Base-by-base conservation (phyloP, 2,888 invertebrate genomes). In the Noctuana brunneofusca region DNA sequence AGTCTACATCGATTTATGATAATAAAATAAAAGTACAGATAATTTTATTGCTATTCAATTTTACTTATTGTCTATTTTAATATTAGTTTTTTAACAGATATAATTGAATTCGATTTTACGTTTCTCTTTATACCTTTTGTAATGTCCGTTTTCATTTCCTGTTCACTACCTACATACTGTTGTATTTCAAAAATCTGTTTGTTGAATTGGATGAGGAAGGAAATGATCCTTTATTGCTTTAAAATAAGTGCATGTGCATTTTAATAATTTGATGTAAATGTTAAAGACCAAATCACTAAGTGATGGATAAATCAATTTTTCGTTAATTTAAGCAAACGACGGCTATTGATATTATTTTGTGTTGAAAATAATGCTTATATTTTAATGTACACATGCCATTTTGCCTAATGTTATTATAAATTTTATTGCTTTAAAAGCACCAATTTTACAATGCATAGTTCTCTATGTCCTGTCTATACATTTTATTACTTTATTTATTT, bases 361-460 rank as follows among this genome's bases (percentile, higher is more conserved):
- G 82, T 89, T 88, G 82, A 85, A 86, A 85, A 81, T 86, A 85
- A 84, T 86, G 86, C 87, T 89, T 90, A 89, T 90, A 89, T 88
- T 89, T 87, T 88, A 86, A 87, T 88, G 84, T 87, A 89, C 89
- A 89, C 89, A 89, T 90, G 91, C 91, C 91, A 90, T 91, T 90
- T 90, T 91, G 91, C 91, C 89, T 90, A 91, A 89, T 90, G 87
- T 91, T 90, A 90, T 89, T 88, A 89, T 89, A 89, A 89, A 89
- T 91, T 90, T 89, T 86, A 90, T 87, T 90, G 90, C 91, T 91
- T 91, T 84, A 90, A 91, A 91, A 91, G 90, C 91, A 91, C 89
- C 88, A 89, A 86, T 87, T 90, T 89, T 91, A 91, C 89, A 90
- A 89, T 89, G 86, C 89, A 89, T 89, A 89, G 87, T 86, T 89